Conservation (phyloP, 2,888 invertebrate genomes). For the Drosophila ustulata region DNA sequence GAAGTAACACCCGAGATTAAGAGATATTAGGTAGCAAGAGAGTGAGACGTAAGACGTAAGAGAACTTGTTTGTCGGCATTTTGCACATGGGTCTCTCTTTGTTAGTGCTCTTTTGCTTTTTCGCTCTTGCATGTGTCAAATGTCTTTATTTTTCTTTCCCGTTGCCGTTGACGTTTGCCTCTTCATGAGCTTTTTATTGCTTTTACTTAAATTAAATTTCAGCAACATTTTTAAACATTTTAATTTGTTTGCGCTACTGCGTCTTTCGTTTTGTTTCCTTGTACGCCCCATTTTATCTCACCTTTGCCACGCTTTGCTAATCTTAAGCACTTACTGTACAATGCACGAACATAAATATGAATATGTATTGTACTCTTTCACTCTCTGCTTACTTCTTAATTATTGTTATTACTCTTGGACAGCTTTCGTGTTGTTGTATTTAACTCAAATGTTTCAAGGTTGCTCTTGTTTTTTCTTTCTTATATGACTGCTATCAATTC, state of each 20-base stretch:
- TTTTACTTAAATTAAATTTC: conserved; percentile 40
- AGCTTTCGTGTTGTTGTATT: conserved; percentile 26
- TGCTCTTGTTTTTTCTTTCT: conserved; percentile 32
- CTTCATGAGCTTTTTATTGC: conserved; percentile 17
- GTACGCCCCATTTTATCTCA: conserved; percentile 18
- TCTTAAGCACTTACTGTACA: conserved; percentile 15
- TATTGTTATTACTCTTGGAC: conserved; percentile 46
- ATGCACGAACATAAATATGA: not conserved
- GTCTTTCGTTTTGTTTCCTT: conserved; percentile 17
- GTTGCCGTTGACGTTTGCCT: conserved; percentile 7
- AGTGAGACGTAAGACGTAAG: conserved; percentile 11
- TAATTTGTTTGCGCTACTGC: conserved; percentile 40
- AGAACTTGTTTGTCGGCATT: conserved; percentile 7
- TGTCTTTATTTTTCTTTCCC: conserved; percentile 9
- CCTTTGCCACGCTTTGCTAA: conserved; percentile 22
- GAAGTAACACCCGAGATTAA: conserved; percentile 60
- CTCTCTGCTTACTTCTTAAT: conserved; percentile 31
- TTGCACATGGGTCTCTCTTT: not conserved
- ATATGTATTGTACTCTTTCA: conserved; percentile 1
- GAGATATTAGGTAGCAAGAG: conserved; percentile 9
- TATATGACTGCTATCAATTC: conserved; percentile 20
- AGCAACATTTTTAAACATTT: conserved; percentile 24
- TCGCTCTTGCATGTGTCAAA: conserved; percentile 5
- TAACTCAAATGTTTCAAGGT: conserved; percentile 56
- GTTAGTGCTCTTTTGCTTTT: conserved; percentile 3